Evolutionary conservation across 2,888 invertebrate species (phyloP), one percentile per base, ranked within the genome.

Genomic region (Seira ritae): DNA sequence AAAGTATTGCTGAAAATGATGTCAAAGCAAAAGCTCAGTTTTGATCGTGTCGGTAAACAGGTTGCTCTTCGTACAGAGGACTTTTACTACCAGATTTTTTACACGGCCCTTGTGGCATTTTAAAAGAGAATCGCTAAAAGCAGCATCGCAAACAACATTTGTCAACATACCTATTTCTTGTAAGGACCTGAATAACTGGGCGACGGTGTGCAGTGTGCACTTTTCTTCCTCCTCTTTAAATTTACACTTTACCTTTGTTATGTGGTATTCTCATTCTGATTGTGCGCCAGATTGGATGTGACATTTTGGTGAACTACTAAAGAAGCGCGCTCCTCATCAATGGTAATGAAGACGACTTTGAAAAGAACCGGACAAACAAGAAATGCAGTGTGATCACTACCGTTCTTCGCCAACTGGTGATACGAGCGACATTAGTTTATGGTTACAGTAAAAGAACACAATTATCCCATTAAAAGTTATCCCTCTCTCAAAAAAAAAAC

Each of bases 331-430:
- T 37, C 1, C 62, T n/a, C n/a, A 24, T 50, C 12, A n/a, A 50
- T 50, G 66, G 75, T 68, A 55, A 75, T 67, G 55, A 66, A 50
- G 37, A 46, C 31, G 66, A 74, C 66, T 74, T 74, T 23, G 24
- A 37, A 17, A 50, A 75, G 75, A 75, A 75, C 75, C 75, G 75
- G 75, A 75, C 68, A 75, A 75, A 66, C 75, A 50, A 67, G 67
- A 67, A 46, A n/a, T 50, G 50, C 17, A n/a, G 50, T 15, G 50
- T 31, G 31, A 31, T n/a, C n/a, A n/a, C n/a, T n/a, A 8, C 31
- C 31, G 31, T 50, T 68, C 67, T 55, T 67, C 50, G 65, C 20
- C 17, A 6, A 68, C 22, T 66, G 65, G 19, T 22, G 23, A 67
- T 62, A 24, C 37, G 3, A 55, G 22, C 60, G 22, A n/a, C 55